A percentile compares a stretch with the other conserved stretches of the same genome.
Conservation (phyloP, 1,140 invertebrate genomes). For the Diorhabda sublineata region DNA sequence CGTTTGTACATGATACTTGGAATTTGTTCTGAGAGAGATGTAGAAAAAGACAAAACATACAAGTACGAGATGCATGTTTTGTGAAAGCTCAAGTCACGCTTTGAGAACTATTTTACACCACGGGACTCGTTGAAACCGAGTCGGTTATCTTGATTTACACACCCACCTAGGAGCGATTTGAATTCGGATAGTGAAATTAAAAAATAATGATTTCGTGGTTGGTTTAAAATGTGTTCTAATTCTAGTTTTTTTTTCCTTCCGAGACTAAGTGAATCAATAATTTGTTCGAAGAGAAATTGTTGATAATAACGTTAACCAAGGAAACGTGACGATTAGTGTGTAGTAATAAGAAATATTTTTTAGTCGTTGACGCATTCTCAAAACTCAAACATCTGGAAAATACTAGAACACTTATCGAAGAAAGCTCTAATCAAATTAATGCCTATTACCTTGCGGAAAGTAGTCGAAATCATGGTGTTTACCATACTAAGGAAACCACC, state of each 20-base stretch:
- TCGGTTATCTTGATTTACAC: background rate
- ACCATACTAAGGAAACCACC: too few relatives aligned
- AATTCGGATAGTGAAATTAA: constrained; percentile 1
- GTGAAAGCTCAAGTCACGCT: background rate
- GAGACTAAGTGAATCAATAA: too few relatives aligned
- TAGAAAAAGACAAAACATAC: background rate
- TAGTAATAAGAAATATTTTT: too few relatives aligned
- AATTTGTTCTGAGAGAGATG: background rate
- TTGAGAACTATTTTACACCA: constrained; percentile 2
- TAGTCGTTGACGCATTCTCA: too few relatives aligned
- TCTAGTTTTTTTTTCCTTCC: background rate
- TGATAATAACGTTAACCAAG: too few relatives aligned
- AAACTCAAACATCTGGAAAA: too few relatives aligned
- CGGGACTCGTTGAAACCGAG: background rate
- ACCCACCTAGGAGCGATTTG: background rate
- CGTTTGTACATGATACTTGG: background rate
- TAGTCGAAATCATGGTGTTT: too few relatives aligned
- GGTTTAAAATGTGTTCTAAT: background rate
- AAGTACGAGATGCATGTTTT: background rate
- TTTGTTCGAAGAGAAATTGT: too few relatives aligned
- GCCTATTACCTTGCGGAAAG: too few relatives aligned
- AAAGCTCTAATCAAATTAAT: too few relatives aligned
- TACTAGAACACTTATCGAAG: too few relatives aligned
- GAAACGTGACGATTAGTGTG: too few relatives aligned
- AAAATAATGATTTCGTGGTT: constrained; percentile 2